Conservation (phyloP, 2,797 vertebrate species). For the Champsocephalus gunnari region DNA sequence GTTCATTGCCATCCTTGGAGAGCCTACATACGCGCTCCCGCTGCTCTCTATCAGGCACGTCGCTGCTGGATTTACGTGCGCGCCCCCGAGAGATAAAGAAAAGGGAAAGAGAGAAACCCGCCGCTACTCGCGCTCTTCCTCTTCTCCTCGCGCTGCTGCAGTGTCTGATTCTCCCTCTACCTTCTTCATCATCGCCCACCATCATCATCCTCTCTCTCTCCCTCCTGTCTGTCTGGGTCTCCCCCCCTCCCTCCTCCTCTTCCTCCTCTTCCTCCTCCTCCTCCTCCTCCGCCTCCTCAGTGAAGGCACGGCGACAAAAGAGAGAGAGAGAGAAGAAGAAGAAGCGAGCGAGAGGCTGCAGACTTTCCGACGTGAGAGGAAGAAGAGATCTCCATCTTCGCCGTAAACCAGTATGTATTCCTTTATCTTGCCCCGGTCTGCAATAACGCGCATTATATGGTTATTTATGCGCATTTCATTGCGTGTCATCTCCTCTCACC, state of each 20-base stretch:
- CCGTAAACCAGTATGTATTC: slow-evolving; percentile 63
- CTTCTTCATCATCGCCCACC: slow-evolving; percentile 53
- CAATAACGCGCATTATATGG: not conserved
- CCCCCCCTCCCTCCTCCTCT: not conserved
- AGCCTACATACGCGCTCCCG: slow-evolving; percentile 31
- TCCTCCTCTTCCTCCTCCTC: not conserved
- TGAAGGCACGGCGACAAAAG: slow-evolving; percentile 76
- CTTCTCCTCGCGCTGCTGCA: slow-evolving; percentile 59
- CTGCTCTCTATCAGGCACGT: slow-evolving; percentile 20
- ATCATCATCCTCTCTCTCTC: slow-evolving; percentile 53
- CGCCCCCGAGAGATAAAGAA: slow-evolving; percentile 44
- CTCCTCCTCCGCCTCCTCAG: slow-evolving; percentile 37
- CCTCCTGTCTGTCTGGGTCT: slow-evolving; percentile 45
- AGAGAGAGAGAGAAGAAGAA: slow-evolving; percentile 53
- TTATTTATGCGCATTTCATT: not conserved
- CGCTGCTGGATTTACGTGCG: slow-evolving; percentile 45
- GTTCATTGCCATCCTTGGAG: slow-evolving; percentile 36
- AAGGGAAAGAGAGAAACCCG: slow-evolving; percentile 32
- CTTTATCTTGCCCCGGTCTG: not conserved
- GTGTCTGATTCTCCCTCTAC: slow-evolving; percentile 64
- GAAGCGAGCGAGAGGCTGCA: slow-evolving; percentile 60
- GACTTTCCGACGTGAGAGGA: slow-evolving; percentile 59
- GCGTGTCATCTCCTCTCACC: slow-evolving; percentile 16
- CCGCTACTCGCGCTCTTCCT: slow-evolving; percentile 16
- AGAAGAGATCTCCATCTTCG: slow-evolving; percentile 64